These are phyloP conservation scores for Lophura nycthemera DNA, from an alignment of 2,113 vertebrate species.

Conservation along the genomic window DNA sequence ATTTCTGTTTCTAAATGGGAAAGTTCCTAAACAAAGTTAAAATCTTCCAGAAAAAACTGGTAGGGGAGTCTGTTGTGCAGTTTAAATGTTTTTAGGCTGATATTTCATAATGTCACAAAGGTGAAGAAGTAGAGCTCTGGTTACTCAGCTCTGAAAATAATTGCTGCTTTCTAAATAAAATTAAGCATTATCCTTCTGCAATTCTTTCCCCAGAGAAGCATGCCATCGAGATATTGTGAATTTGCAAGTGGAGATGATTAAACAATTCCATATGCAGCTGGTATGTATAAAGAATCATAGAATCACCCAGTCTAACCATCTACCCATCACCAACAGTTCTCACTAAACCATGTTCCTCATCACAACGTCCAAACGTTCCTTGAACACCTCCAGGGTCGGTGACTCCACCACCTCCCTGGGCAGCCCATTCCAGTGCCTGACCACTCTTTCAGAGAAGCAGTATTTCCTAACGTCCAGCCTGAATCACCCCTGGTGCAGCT, in stretches of 20 bases:
- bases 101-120: neutral
- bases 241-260: slow-evolving; percentile 98
- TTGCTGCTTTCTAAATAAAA: neutral
- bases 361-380: too few species aligned
- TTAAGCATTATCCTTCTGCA: neutral
- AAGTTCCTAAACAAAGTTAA: neutral
- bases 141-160: neutral
- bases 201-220: slow-evolving; percentile 82
- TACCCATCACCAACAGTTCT: too few species aligned
- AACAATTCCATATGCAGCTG: slow-evolving; percentile 96
- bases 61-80: neutral
- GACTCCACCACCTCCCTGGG: too few species aligned
- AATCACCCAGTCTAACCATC: too few species aligned
- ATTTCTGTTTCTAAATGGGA: neutral
- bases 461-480: too few species aligned
- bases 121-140: neutral
- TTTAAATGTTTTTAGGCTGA: neutral
- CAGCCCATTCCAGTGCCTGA: too few species aligned
- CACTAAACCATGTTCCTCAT: too few species aligned
- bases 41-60: neutral
- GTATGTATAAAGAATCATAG: slow-evolving; percentile 75
- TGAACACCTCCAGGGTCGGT: too few species aligned
- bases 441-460: too few species aligned
- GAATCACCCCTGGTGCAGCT: too few species aligned
- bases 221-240: slow-evolving; percentile 96